Evolutionary conservation across 2,888 invertebrate species (phyloP).

Genomic region (Eilema sororculum): DNA sequence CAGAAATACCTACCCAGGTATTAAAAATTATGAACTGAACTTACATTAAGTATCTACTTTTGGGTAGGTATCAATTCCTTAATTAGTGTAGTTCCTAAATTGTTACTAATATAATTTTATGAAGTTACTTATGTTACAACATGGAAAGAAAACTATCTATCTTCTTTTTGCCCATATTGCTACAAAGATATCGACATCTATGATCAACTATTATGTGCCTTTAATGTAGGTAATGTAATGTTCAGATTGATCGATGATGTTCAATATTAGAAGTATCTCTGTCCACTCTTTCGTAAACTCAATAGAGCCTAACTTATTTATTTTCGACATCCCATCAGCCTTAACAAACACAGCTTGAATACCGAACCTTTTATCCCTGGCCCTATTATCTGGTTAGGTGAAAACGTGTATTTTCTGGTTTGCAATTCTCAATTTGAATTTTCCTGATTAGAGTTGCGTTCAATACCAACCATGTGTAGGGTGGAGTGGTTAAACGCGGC

Average conservation of each 20-base stretch:
- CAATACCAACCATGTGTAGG: background rate
- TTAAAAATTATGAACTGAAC: background rate
- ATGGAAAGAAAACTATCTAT: background rate
- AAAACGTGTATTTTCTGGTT: slow-evolving; percentile 12
- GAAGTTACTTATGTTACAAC: too few species aligned
- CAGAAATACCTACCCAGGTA: too few species aligned
- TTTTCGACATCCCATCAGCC: background rate
- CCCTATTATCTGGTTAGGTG: slow-evolving; percentile 1
- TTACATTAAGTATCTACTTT: too few species aligned
- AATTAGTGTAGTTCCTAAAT: too few species aligned
- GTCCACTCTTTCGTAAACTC: slow-evolving; percentile 12
- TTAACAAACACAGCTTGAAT: background rate
- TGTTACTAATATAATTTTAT: too few species aligned
- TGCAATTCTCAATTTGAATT: slow-evolving; percentile 13
- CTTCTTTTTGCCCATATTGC: background rate
- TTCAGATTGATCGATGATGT: slow-evolving; percentile 19
- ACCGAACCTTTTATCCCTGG: slow-evolving; percentile 8
- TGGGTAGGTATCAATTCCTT: too few species aligned
- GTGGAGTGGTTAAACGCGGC: slow-evolving; percentile 5
- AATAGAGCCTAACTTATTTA: slow-evolving; percentile 17
- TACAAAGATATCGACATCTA: background rate
- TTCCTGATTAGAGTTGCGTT: slow-evolving; percentile 9
- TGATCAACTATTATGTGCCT: slow-evolving; percentile 5
- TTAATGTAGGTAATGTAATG: slow-evolving; percentile 18
- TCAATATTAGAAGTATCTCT: slow-evolving; percentile 16